Conservation (phyloP, 2,797 vertebrate genomes). For the Sebastiscus tertius region DNA sequence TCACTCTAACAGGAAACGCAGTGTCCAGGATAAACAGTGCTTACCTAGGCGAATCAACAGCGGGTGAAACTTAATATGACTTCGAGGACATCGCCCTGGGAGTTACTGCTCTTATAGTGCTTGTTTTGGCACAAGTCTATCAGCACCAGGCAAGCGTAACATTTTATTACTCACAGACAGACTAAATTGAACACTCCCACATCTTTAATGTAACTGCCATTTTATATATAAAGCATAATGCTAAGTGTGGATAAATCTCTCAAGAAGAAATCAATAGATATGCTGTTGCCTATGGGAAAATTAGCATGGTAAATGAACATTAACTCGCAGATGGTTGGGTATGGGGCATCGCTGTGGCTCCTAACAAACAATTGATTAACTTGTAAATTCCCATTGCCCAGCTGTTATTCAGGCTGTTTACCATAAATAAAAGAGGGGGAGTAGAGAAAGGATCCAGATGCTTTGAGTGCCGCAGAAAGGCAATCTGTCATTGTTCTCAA, state of each 20-base stretch:
- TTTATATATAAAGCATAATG: slow-evolving; percentile 37
- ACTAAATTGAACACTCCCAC: slow-evolving; percentile 12
- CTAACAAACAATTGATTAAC: slow-evolving; percentile 88
- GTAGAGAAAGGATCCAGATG: slow-evolving; percentile 86
- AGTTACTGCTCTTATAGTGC: slow-evolving; percentile 24
- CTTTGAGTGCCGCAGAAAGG: slow-evolving; percentile 82
- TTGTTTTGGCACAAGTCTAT: slow-evolving; percentile 40
- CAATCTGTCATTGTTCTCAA: slow-evolving; percentile 87
- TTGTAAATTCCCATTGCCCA: slow-evolving; percentile 86
- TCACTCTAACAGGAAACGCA: slow-evolving; percentile 65
- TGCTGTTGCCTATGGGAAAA: slow-evolving; percentile 75
- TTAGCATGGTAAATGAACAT: slow-evolving; percentile 84
- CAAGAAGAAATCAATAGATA: slow-evolving; percentile 73
- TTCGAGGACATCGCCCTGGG: slow-evolving; percentile 19
- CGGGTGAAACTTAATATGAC: slow-evolving; percentile 56
- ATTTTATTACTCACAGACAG: slow-evolving; percentile 12
- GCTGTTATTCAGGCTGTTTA: slow-evolving; percentile 88
- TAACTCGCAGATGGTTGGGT: slow-evolving; percentile 83
- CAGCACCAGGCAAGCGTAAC: neutral
- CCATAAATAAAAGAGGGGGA: slow-evolving; percentile 82
- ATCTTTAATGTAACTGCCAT: slow-evolving; percentile 31
- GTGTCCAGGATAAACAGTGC: slow-evolving; percentile 62
- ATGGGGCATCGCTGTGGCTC: slow-evolving; percentile 74
- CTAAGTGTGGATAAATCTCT: slow-evolving; percentile 56
- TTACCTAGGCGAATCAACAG: slow-evolving; percentile 46